Percentiles rank a stretch among this genome's conserved stretches.
phyloP scores from a whole-genome alignment of 2,888 invertebrate species.

The Nephrotoma appendiculata region DNA sequence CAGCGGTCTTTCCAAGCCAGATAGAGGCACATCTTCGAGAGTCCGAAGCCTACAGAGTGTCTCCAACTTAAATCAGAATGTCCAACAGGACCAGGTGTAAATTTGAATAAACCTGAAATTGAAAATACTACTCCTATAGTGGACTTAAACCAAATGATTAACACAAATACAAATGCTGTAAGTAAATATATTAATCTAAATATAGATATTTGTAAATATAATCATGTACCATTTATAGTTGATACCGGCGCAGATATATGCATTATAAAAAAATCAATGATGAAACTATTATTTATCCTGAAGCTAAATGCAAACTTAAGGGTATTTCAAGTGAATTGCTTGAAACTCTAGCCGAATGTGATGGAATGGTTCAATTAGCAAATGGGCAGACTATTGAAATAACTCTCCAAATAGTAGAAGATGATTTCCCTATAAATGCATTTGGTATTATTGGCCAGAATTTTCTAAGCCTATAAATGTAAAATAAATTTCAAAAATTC shows the following conservation, averaged over 20 bases:
- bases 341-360: too few relatives aligned
- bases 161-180: not conserved
- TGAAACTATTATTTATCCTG: too few relatives aligned
- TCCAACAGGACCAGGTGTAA: not conserved
- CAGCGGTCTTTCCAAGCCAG: not conserved
- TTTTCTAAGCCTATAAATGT: not conserved
- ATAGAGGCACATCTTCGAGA: not conserved
- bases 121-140: not conserved
- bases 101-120: not conserved
- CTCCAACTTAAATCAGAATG: not conserved
- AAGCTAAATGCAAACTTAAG: too few relatives aligned
- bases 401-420: not conserved
- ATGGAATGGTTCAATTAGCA: too few relatives aligned
- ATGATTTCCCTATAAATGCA: not conserved
- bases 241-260: too few relatives aligned
- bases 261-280: too few relatives aligned
- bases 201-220: not conserved
- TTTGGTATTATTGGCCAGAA: not conserved
- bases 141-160: not conserved
- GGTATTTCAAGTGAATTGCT: too few relatives aligned
- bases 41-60: not conserved
- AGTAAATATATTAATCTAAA: not conserved
- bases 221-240: not conserved
- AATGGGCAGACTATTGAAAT: too few relatives aligned
- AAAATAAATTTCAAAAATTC: not conserved